Evolutionary conservation across 2,113 vertebrate genomes (phyloP).

Genomic region (Penelope pileata): DNA sequence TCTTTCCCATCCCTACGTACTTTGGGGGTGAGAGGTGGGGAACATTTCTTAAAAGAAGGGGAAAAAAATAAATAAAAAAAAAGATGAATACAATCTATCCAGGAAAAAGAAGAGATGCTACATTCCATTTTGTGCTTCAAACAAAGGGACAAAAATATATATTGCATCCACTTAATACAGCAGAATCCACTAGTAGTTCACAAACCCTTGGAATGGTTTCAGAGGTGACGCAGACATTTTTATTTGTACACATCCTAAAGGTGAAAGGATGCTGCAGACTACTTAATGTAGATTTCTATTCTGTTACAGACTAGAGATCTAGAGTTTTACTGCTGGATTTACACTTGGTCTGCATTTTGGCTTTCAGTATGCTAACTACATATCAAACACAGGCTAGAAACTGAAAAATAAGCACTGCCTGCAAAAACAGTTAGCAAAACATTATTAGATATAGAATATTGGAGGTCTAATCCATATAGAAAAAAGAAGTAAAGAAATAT

Average conservation of each 20-base stretch:
- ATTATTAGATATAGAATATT: not conserved
- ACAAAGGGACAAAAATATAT: not conserved
- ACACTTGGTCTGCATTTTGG: not conserved
- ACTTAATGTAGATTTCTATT: not conserved
- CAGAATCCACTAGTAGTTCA: not conserved
- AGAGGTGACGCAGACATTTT: not conserved
- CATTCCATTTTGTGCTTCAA: not conserved
- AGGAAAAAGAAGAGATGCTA: not conserved
- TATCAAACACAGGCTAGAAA: not conserved
- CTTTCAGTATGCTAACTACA: not conserved
- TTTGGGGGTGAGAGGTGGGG: not conserved
- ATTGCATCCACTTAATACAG: not conserved
- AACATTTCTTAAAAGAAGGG: not conserved
- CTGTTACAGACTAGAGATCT: too few species aligned
- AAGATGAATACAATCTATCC: not conserved
- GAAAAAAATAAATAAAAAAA: not conserved
- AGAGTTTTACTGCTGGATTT: not conserved
- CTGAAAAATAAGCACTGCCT: not conserved
- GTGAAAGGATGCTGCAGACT: not conserved
- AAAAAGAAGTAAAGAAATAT: not conserved
- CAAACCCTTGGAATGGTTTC: not conserved
- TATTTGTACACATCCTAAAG: not conserved
- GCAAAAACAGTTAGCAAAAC: not conserved
- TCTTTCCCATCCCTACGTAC: not conserved
- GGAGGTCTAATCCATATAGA: not conserved